phyloP scores from a whole-genome alignment of 2,888 invertebrate species.

The Tetrapedia diversipes region DNA sequence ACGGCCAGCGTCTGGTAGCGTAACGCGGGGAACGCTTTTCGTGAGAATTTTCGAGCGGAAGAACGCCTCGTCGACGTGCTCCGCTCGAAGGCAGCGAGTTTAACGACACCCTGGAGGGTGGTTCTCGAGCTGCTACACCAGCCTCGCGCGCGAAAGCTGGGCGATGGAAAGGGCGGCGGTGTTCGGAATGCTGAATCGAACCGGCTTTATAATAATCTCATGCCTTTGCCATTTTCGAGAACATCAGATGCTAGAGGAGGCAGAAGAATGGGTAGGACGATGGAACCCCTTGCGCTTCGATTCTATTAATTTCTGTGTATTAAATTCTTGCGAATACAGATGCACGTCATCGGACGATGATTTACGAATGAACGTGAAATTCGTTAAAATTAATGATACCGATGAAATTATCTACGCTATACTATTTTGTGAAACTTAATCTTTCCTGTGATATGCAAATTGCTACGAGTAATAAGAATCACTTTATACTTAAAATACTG shows the following conservation, averaged over 20 bases:
- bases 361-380: too few relatives aligned
- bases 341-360: too few relatives aligned
- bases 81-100: conserved; percentile 47
- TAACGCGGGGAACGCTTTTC: conserved; percentile 24
- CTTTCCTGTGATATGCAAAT: too few relatives aligned
- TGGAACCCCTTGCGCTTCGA: too few relatives aligned
- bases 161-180: not conserved
- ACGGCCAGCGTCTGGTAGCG: not conserved
- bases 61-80: conserved; percentile 41
- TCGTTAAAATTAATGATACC: too few relatives aligned
- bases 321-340: too few relatives aligned
- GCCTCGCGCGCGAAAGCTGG: conserved; percentile 19
- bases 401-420: too few relatives aligned
- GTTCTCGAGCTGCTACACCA: conserved; percentile 41
- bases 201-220: not conserved
- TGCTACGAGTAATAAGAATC: too few relatives aligned
- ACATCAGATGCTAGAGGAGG: not conserved
- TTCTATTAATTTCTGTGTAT: too few relatives aligned
- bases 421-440: too few relatives aligned
- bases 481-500: too few relatives aligned
- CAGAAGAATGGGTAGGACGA: too few relatives aligned
- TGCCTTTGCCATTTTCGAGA: not conserved
- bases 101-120: conserved; percentile 58
- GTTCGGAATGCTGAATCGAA: not conserved
- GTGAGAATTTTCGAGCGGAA: conserved; percentile 49